These are phyloP conservation scores for Montipora foliosa DNA, from an alignment of 64 coral and sea anemone genomes.

Conservation along the genomic window DNA sequence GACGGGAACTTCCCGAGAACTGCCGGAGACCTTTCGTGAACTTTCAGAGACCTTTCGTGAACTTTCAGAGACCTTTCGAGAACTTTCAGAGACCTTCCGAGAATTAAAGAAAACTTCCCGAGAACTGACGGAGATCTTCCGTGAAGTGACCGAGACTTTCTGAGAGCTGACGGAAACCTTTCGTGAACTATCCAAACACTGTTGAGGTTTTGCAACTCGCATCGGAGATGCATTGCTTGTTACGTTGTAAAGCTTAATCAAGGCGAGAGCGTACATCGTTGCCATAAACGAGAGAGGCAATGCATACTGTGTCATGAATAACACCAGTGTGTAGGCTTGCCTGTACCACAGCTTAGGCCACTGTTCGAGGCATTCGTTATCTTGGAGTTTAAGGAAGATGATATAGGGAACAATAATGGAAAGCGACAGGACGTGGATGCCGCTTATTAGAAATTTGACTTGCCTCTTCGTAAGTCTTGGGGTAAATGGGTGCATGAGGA, in stretches of 20 bases:
- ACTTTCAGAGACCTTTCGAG: neutral
- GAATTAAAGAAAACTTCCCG: neutral
- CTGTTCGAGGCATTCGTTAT: slow-evolving; percentile 25
- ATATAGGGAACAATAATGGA: slow-evolving; percentile 42
- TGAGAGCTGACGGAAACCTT: neutral
- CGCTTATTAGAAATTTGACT: slow-evolving; percentile 49
- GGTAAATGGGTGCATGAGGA: slow-evolving; percentile 68
- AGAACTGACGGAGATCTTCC: neutral
- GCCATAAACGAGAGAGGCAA: slow-evolving; percentile 68
- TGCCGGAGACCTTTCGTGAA: neutral
- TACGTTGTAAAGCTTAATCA: slow-evolving; percentile 51
- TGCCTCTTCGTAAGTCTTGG: slow-evolving; percentile 63
- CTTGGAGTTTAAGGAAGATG: slow-evolving; percentile 5
- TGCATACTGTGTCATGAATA: slow-evolving; percentile 67
- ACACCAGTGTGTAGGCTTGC: slow-evolving; percentile 55
- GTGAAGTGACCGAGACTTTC: slow-evolving; percentile 5
- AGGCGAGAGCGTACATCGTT: slow-evolving; percentile 60
- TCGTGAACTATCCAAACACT: neutral
- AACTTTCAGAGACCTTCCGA: neutral
- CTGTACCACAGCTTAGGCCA: slow-evolving; percentile 66
- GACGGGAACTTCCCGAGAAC: neutral
- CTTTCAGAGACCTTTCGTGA: neutral
- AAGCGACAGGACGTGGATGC: slow-evolving; percentile 37
- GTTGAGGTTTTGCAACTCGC: slow-evolving; percentile 10
- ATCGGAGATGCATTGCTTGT: slow-evolving; percentile 43